Percentiles rank a stretch among this genome's conserved stretches.
Evolutionary conservation across 2,888 invertebrate species (phyloP).

Genomic region (Drosophila leonis): DNA sequence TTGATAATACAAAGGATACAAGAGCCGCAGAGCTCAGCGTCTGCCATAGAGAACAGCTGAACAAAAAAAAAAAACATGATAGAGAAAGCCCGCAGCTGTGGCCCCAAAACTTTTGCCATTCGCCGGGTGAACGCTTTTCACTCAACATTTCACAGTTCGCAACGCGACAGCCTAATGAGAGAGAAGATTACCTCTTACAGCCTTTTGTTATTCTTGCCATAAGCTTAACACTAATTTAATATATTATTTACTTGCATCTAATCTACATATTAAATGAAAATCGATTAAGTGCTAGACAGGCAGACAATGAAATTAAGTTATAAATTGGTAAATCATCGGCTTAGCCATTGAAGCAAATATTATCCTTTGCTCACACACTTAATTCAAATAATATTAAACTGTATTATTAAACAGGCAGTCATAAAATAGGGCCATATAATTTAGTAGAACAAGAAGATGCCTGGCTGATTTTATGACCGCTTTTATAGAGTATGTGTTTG

Average conservation of each 20-base stretch:
- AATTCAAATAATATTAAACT: neutral
- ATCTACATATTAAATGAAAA: neutral
- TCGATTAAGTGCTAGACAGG: neutral
- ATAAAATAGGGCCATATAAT: constrained; percentile 3
- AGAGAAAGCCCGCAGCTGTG: constrained; percentile 19
- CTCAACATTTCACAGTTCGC: constrained; percentile 3
- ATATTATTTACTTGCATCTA: neutral
- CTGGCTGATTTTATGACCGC: neutral
- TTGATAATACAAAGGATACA: neutral
- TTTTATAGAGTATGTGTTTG: constrained; percentile 1
- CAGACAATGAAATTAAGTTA: constrained; percentile 5
- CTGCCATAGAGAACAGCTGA: neutral
- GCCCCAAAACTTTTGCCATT: constrained; percentile 8
- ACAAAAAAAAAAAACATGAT: neutral
- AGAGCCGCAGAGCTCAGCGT: neutral
- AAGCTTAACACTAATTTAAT: neutral
- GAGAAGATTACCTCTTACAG: neutral
- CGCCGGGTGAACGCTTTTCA: constrained; percentile 1
- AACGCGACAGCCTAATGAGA: neutral
- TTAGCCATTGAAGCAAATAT: neutral
- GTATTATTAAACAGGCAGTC: neutral
- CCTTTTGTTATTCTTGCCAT: neutral
- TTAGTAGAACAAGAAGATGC: neutral
- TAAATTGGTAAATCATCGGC: constrained; percentile 2
- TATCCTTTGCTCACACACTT: neutral